phyloP scores from a whole-genome alignment of 64 coral and sea anemone genomes.

The Catalaphyllia jardinei region DNA sequence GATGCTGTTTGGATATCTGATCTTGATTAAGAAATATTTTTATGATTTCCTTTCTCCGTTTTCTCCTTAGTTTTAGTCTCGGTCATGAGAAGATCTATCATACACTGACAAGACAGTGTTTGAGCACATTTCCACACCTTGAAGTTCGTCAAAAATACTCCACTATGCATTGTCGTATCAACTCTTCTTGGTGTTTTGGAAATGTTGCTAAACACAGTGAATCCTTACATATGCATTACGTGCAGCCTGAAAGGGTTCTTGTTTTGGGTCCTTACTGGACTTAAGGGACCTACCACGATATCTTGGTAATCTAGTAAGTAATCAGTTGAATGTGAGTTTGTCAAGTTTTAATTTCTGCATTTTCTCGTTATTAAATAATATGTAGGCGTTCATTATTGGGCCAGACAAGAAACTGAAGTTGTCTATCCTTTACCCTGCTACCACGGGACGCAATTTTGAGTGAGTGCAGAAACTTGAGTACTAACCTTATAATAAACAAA shows the following conservation, averaged over 20 bases:
- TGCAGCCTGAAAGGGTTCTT: neutral
- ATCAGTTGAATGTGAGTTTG: neutral
- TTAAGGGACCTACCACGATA: neutral
- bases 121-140: too few relatives aligned
- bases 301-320: neutral
- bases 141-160: too few relatives aligned
- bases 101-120: too few relatives aligned
- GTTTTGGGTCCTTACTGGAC: neutral
- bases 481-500: too few relatives aligned
- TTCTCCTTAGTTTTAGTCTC: too few relatives aligned
- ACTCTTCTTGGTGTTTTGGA: too few relatives aligned
- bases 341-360: neutral
- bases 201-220: neutral
- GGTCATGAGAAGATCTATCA: too few relatives aligned
- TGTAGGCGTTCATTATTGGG: slow-evolving; percentile 93
- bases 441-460: slow-evolving; percentile 98
- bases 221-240: neutral
- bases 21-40: too few relatives aligned
- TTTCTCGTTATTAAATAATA: too few relatives aligned
- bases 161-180: too few relatives aligned
- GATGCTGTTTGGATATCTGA: too few relatives aligned
- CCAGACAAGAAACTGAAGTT: slow-evolving; percentile 97
- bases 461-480: slow-evolving; percentile 36
- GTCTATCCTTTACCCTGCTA: slow-evolving; percentile 94
- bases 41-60: too few relatives aligned